Conservation (phyloP, 30 jellyfish, hydroid and myxozoan species). For the Chrysaora quinquecirrha region DNA sequence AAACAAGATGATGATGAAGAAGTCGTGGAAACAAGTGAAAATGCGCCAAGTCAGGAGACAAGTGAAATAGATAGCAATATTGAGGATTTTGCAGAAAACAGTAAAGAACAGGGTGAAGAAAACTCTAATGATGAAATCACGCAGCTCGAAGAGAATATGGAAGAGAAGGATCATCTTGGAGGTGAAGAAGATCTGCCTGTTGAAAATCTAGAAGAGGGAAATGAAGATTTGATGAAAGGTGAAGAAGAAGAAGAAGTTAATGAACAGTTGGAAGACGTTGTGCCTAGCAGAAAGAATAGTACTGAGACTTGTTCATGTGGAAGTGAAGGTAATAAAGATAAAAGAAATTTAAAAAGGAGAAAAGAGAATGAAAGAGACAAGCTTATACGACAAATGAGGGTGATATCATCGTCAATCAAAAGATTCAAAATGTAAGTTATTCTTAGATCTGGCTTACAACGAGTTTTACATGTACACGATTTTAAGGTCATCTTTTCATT, state of each 20-base stretch:
- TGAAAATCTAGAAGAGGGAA: not conserved
- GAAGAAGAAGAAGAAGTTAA: not conserved
- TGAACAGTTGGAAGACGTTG: not conserved
- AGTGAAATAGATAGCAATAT: not conserved
- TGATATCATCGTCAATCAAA: not conserved
- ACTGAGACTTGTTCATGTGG: not conserved
- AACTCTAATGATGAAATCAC: not conserved
- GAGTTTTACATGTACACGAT: no score
- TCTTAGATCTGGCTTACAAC: no score
- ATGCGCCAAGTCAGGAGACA: no score
- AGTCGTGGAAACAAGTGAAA: not conserved
- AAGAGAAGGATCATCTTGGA: conserved; percentile 4
- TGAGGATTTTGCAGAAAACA: not conserved
- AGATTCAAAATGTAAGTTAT: not conserved
- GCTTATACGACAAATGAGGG: not conserved
- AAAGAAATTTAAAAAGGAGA: not conserved
- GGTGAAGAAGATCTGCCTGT: not conserved
- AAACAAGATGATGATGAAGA: not conserved
- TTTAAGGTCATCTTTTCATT: no score
- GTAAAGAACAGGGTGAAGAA: not conserved
- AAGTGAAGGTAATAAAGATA: not conserved
- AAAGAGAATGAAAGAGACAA: not conserved
- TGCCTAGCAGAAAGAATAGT: not conserved
- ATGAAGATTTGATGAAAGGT: not conserved
- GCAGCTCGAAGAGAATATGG: not conserved